Evolutionary conservation across 2,888 invertebrate genomes (phyloP), one percentile per base, ranked within the genome.

Genomic region (Hyposoter didymator): DNA sequence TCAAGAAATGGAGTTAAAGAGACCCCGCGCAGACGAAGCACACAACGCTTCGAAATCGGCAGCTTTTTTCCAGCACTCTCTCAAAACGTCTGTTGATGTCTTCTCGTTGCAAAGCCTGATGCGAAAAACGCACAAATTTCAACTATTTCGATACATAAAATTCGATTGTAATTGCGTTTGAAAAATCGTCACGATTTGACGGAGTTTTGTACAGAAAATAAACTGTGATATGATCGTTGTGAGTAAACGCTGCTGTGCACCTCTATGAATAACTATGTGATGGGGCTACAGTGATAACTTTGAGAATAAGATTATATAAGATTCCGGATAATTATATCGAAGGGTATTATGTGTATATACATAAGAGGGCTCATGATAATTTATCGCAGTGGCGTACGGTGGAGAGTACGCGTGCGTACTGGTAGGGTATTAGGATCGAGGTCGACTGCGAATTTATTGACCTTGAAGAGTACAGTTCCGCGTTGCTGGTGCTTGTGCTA

Each of bases 401-500:
- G 67, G 74, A 72, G 67, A 55, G 62, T 67, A 55, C 32, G 28
- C 82, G 45, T 79, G 43, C 55, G 59, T 78, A 78, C 73, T 47
- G 43, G 49, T 67, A 64, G 64, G 82, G 82, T 78, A 84, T 74
- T 82, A 82, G 82, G 78, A 78, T 84, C 84, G 82, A 74, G 82
- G 74, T 84, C 76, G 74, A 74, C 82, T 75, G 52, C 82, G 78
- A 84, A 84, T 84, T 84, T 84, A 86, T 84, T 73, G 85, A 75
- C 85, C 85, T 82, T 85, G 85, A 85, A 82, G 72, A 82, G 75
- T 82, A 62, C 70, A 75, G 73, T 83, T 78, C 79, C 72, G 72
- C 67, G 78, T 35, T 67, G 78, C 73, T 78, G 70, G 67, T 70
- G 59, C 47, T 66, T 55, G 52, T 55, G 67, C 52, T 39, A 69